Evolutionary conservation across 2,113 vertebrate genomes (phyloP), one percentile per base, ranked within the genome.

Genomic region (Ploceus nigricollis): DNA sequence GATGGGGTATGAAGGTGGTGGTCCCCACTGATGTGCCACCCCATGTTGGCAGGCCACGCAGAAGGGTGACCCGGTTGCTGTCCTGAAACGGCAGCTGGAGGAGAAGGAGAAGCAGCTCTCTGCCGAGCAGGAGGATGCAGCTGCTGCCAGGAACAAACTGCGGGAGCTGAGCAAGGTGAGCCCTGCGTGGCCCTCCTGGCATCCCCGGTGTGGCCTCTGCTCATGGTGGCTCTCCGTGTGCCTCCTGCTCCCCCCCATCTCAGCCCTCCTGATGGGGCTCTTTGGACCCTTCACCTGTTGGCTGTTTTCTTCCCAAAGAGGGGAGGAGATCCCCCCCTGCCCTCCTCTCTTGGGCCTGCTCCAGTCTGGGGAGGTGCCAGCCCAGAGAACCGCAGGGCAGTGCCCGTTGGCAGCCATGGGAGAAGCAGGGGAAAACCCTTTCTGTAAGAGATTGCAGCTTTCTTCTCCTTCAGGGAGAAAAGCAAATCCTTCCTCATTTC

Each of bases 1-100:
- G 11, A 25, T 50, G 70, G 56, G 56, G 6, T 69, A 31, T 11
- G 24, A 56, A 73, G 28, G 31, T 22, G 44, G 25, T 35, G 45
- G 15, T 87, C 47, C 19, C 15, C 47, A 6, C 48, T 95, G n/a
- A 91, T 7, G 27, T 84, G 44, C 65, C 12, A 4, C 42, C 15
- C 53, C 0, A 0, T 6, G 4, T 96, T 96, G 94, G 23, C 81
- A 99, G 99, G 99, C 99, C 51, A 98, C 98, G 15, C 99, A 99
- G 97, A 99, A 99, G 90, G 99, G 99, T 4, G 99, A 99, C 89
- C 99, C 99, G 0, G 97, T 99, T 14, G 97, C 98, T 4, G 92
- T 98, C 73, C 97, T 99, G 95, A 99, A 99, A 93, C 99, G 98
- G 51, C 99, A 99, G 82, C 97, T 99, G 96, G 99, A 99, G 50